These are phyloP conservation scores for Polylopha cassiicola DNA, from an alignment of 2,888 invertebrate genomes.

Conservation along the genomic window DNA sequence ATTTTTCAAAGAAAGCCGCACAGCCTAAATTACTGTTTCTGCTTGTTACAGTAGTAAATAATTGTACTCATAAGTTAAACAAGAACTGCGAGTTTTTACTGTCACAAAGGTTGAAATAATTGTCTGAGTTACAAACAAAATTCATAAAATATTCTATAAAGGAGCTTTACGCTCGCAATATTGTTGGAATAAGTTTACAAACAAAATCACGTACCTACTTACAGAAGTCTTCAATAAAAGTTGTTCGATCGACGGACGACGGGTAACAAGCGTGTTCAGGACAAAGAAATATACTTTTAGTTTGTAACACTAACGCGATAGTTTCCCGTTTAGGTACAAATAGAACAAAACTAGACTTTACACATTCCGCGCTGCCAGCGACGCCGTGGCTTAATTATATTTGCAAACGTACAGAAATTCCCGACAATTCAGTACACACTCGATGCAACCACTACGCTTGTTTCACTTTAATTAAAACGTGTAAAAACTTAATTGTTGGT, in stretches of 20 bases:
- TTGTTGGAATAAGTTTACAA: conserved; percentile 15
- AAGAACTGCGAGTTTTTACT: too few species aligned
- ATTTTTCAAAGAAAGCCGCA: too few species aligned
- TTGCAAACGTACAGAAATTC: conserved; percentile 4
- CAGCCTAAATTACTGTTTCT: too few species aligned
- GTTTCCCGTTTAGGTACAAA: conserved; percentile 16
- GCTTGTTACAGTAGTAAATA: too few species aligned
- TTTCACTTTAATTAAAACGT: conserved; percentile 4
- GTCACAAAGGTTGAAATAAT: too few species aligned
- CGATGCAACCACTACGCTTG: neutral
- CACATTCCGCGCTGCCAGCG: conserved; percentile 28
- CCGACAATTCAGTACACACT: conserved; percentile 1
- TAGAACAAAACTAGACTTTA: conserved; percentile 11
- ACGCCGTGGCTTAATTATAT: conserved; percentile 10
- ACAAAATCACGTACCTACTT: conserved; percentile 14
- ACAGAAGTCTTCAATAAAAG: conserved; percentile 29
- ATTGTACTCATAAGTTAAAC: too few species aligned
- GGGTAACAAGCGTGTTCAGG: conserved; percentile 27
- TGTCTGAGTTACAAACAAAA: neutral
- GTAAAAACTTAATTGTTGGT: too few species aligned
- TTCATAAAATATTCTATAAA: conserved; percentile 11
- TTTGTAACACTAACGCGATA: conserved; percentile 28
- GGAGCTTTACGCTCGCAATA: conserved; percentile 4
- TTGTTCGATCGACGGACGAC: conserved; percentile 25
- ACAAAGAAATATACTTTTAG: conserved; percentile 33